A percentile compares a stretch with the other conserved stretches of the same genome.
These are phyloP conservation scores for Leptobrachium leishanense DNA, from an alignment of 2,113 vertebrate species.

Conservation along the genomic window DNA sequence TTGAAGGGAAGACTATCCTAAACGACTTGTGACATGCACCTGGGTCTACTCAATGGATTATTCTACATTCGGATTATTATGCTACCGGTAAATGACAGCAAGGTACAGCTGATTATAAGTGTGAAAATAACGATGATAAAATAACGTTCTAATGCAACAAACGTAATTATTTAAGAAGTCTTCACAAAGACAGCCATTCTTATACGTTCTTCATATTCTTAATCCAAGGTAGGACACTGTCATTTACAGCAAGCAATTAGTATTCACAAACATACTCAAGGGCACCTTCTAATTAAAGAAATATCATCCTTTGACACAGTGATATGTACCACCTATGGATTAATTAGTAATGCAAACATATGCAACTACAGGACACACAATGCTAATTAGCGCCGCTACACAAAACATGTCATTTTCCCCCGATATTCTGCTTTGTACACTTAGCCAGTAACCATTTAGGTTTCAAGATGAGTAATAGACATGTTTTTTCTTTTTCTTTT, in stretches of 20 bases:
- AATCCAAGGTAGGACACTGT: slow-evolving; percentile 10
- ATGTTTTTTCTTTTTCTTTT: background rate
- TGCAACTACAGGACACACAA: slow-evolving; percentile 41
- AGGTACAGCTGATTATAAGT: too few relatives aligned
- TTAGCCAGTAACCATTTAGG: background rate
- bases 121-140: too few relatives aligned
- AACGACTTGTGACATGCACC: too few relatives aligned
- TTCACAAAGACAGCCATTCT: slow-evolving; percentile 13
- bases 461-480: background rate
- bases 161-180: too few relatives aligned
- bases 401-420: slow-evolving; percentile 31
- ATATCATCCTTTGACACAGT: slow-evolving; percentile 32
- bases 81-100: too few relatives aligned
- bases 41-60: too few relatives aligned
- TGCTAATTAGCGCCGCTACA: slow-evolving; percentile 38
- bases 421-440: background rate
- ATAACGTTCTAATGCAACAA: too few relatives aligned
- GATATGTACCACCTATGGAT: slow-evolving; percentile 46
- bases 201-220: slow-evolving; percentile 9
- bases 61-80: too few relatives aligned
- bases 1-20: too few relatives aligned
- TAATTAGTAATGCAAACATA: slow-evolving; percentile 48
- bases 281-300: slow-evolving; percentile 46
- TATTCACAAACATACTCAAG: slow-evolving; percentile 42
- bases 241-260: slow-evolving; percentile 37